These are phyloP conservation scores for Carlito syrichta DNA, from an alignment of 2,113 vertebrate species.

Conservation along the genomic window DNA sequence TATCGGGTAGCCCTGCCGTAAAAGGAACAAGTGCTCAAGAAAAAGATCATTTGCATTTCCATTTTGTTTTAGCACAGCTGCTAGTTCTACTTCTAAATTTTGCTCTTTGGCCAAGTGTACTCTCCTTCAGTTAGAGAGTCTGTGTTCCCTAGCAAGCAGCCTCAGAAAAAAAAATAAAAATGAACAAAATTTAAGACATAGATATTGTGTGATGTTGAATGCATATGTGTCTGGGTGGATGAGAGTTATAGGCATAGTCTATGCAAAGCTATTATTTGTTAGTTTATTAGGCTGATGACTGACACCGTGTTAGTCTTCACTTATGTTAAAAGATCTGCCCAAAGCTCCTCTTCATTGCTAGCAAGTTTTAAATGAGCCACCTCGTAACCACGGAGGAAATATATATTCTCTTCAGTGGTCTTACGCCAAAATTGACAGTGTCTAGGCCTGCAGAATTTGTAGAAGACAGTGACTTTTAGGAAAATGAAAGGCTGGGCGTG, in stretches of 20 bases:
- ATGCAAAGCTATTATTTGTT: not conserved
- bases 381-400: not conserved
- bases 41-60: not conserved
- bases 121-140: not conserved
- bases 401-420: not conserved
- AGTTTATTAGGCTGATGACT: not conserved
- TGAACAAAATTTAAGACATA: too few relatives aligned
- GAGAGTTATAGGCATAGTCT: not conserved
- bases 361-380: not conserved
- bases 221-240: not conserved
- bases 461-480: not conserved
- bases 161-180: too few relatives aligned
- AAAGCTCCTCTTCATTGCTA: not conserved
- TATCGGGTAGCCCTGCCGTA: not conserved
- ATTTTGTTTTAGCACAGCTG: not conserved
- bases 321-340: not conserved
- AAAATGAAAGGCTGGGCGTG: too few relatives aligned
- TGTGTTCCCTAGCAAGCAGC: too few relatives aligned
- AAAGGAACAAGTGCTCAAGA: not conserved
- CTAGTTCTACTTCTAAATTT: not conserved
- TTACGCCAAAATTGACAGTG: not conserved
- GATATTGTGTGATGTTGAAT: not conserved
- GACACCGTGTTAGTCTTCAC: not conserved
- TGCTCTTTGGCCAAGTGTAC: not conserved
- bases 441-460: not conserved